A percentile compares a stretch with the other conserved stretches of the same genome.
phyloP scores from a whole-genome alignment of 2,113 vertebrate species.

The Cnemophilus loriae region DNA sequence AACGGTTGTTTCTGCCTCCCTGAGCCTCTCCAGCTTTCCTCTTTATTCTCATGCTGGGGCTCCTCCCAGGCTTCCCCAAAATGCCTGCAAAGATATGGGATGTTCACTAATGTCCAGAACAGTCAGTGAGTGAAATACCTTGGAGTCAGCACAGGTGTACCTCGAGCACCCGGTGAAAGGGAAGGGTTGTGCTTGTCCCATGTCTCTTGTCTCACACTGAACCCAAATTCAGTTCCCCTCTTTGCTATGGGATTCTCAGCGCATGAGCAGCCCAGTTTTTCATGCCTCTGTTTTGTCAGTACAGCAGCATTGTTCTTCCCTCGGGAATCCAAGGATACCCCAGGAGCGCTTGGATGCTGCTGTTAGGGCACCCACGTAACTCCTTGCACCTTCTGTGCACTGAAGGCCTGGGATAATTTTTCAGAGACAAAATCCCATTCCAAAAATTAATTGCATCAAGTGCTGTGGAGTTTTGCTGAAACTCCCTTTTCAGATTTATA shows the following conservation, averaged over 20 bases:
- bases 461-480: not conserved
- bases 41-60: not conserved
- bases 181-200: not conserved
- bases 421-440: not conserved
- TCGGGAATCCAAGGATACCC: not conserved
- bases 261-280: not conserved
- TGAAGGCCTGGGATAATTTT: not conserved
- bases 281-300: rapidly evolving
- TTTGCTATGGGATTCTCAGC: not conserved
- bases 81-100: not conserved
- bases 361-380: not conserved
- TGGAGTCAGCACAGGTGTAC: not conserved
- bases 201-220: not conserved
- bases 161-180: rapidly evolving
- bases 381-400: not conserved
- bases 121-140: not conserved
- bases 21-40: not conserved
- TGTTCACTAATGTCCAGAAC: not conserved
- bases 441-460: not conserved
- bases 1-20: not conserved
- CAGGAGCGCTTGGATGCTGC: not conserved
- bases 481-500: constrained; percentile 5
- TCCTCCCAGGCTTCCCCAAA: not conserved
- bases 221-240: not conserved
- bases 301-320: not conserved